A percentile compares a stretch with the other conserved stretches of the same genome.
Conservation (phyloP, 2,888 invertebrate genomes). For the Polymixis flavicincta region DNA sequence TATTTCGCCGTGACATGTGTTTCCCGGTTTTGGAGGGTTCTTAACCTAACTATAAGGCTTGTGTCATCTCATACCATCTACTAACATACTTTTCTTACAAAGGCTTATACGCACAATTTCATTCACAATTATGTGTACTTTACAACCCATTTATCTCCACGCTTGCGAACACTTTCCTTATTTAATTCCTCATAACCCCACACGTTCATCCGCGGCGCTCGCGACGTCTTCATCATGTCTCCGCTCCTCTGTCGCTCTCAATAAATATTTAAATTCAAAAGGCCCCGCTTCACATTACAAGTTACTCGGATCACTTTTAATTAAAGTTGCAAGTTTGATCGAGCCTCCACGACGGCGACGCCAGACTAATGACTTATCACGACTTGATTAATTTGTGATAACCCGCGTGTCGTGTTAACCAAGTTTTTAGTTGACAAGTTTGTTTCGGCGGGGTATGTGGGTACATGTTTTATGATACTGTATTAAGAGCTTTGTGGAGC, state of each 20-base stretch:
- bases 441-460: slow-evolving; percentile 10
- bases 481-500: slow-evolving; percentile 11
- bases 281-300: slow-evolving; percentile 61
- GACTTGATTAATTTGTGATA: slow-evolving; percentile 67
- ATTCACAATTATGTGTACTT: slow-evolving; percentile 28
- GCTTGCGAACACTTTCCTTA: slow-evolving; percentile 24
- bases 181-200: slow-evolving; percentile 7
- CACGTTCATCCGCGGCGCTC: slow-evolving; percentile 10
- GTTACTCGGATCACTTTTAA: slow-evolving; percentile 65
- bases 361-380: slow-evolving; percentile 61
- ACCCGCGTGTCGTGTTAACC: slow-evolving; percentile 48
- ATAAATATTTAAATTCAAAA: slow-evolving; percentile 68
- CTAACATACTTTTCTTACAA: not conserved
- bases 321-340: slow-evolving; percentile 68
- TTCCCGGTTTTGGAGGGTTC: not conserved
- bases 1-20: not conserved
- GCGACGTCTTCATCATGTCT: slow-evolving; percentile 35
- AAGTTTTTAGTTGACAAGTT: slow-evolving; percentile 50
- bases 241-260: slow-evolving; percentile 40
- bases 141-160: slow-evolving; percentile 4
- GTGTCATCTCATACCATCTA: not conserved
- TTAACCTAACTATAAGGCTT: not conserved
- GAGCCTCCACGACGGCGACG: slow-evolving; percentile 52
- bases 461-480: slow-evolving; percentile 12
- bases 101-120: not conserved